Evolutionary conservation across 2,888 invertebrate genomes (phyloP).

Genomic region (Mesochorus sp.): DNA sequence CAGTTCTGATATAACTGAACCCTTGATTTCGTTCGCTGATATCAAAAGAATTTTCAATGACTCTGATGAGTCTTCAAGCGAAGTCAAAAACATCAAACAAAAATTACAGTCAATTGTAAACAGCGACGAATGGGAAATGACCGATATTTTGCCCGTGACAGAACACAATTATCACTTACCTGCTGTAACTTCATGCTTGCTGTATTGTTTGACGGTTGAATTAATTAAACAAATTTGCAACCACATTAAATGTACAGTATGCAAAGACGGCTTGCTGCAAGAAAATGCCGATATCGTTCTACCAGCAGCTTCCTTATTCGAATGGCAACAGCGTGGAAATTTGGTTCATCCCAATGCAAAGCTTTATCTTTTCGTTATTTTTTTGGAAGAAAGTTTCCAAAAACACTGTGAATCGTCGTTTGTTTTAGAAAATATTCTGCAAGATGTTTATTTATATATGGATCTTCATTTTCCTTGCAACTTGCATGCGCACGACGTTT

Average conservation of each 20-base stretch:
- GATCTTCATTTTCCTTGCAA: constrained; percentile 21
- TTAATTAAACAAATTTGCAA: not conserved
- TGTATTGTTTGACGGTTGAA: not conserved
- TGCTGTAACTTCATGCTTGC: not conserved
- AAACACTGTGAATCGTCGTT: constrained; percentile 12
- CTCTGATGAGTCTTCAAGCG: not conserved
- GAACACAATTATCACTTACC: constrained; percentile 1
- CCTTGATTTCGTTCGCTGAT: constrained; percentile 1
- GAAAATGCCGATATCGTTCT: not conserved
- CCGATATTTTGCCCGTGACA: not conserved
- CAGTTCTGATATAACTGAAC: not conserved
- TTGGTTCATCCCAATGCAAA: not conserved
- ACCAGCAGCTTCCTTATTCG: not conserved
- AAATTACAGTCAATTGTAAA: constrained; percentile 4
- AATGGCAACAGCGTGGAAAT: constrained; percentile 3
- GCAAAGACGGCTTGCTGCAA: not conserved
- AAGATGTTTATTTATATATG: constrained; percentile 4
- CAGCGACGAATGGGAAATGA: not conserved
- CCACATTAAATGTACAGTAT: not conserved
- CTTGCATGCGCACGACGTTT: constrained; percentile 11
- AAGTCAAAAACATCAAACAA: not conserved
- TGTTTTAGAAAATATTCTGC: not conserved
- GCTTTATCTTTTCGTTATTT: not conserved
- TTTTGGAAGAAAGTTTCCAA: constrained; percentile 12
- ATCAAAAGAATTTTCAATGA: not conserved